Base-by-base conservation (phyloP, 2,113 vertebrate genomes). In the Neodon shergylaensis region DNA sequence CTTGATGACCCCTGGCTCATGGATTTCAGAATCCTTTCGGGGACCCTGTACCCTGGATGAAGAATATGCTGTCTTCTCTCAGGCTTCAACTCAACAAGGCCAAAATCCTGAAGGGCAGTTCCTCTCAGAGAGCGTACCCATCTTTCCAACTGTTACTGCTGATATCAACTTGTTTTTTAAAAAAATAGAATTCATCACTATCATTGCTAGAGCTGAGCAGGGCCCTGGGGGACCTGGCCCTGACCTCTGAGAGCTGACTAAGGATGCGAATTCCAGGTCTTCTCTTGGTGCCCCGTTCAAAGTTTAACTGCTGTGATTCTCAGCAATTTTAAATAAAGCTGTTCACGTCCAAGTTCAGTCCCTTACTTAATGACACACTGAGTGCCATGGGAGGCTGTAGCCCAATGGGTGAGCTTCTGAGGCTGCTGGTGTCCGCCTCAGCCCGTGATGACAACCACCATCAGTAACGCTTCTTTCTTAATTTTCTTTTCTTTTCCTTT, bases 11-110 rank as follows among this genome's bases (percentile, higher is more conserved):
- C 8, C 74, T 49, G 3, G 33, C 54, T 88, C 26, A 91, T 81
- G 19, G 36, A 42, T 87, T 94, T 86, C 19, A 8, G 33, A 70
- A 12, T 63, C 65, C 90, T 88, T 24, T 4, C 5, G n/a, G 33
- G 49, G 36, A 9, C 31, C 26, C 49, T 88, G 12, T 14, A 78
- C 63, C 33, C 83, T 68, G 68, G 36, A 63, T 81, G 7, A 66
- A 92, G 81, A 95, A 88, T 22, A 89, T 76, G 19, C 73, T 89
- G 19, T 92, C 84, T 86, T 88, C 36, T 89, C 92, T 94, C 33
- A 92, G 77, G 54, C 66, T 72, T 76, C 70, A 94, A 94, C 26
- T 72, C 88, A 76, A 19, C 12, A 88, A 95, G 52, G 88, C 72
- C 74, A 61, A 89, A 86, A 65, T 94, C 87, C 82, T n/a, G 36